Percentiles rank a stretch among this genome's conserved stretches.
Conservation (phyloP, 2,797 vertebrate species). For the Neoniphon sammara region DNA sequence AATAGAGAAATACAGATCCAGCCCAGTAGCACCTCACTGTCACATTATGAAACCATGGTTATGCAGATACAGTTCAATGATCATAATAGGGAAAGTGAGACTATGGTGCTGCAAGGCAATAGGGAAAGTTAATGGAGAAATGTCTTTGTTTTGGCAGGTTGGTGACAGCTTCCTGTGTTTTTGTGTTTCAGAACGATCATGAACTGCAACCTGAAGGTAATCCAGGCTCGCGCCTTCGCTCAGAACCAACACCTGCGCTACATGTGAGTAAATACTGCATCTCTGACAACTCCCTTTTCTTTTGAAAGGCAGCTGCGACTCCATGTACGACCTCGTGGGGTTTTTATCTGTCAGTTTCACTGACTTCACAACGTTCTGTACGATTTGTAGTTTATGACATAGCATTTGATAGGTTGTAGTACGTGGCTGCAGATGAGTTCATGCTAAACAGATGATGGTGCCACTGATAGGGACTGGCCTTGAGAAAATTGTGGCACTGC, state of each 20-base stretch:
- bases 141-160: constrained; percentile 18
- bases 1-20: too few relatives aligned
- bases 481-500: constrained; percentile 52
- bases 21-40: too few relatives aligned
- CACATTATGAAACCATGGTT: background rate
- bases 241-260: constrained; percentile 96
- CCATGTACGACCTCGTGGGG: background rate
- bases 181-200: constrained; percentile 90
- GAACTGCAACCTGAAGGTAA: constrained; percentile 94
- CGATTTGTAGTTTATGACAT: constrained; percentile 44
- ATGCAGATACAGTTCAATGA: constrained; percentile 2
- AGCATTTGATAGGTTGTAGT: constrained; percentile 30
- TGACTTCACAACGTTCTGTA: constrained; percentile 52
- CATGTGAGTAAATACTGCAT: constrained; percentile 90
- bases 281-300: constrained; percentile 55
- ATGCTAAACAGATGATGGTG: constrained; percentile 65
- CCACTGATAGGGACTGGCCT: constrained; percentile 64
- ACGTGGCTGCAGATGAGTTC: constrained; percentile 55
- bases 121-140: background rate
- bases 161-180: constrained; percentile 24
- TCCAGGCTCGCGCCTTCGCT: constrained; percentile 94
- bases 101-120: constrained; percentile 7
- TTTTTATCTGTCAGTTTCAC: background rate
- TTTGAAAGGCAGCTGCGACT: too few relatives aligned
- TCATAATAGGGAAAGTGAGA: background rate